phyloP scores from a whole-genome alignment of 1,140 invertebrate species.

The Magallana ariakensis region DNA sequence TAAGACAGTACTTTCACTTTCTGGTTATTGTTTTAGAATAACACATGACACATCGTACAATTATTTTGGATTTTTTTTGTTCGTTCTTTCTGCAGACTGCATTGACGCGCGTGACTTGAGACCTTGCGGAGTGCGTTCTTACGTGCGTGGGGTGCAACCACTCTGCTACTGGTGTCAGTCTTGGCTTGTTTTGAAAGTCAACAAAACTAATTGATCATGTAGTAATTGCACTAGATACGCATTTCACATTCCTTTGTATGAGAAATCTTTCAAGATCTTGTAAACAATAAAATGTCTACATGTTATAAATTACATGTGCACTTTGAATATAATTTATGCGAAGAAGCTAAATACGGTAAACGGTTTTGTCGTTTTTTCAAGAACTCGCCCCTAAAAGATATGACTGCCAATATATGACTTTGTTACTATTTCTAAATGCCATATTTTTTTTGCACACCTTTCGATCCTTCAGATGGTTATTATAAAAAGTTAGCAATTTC shows the following conservation, averaged over 20 bases:
- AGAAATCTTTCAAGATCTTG: background rate
- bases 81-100: background rate
- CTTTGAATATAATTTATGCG: background rate
- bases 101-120: background rate
- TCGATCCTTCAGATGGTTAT: too few relatives aligned
- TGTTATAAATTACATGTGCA: constrained; percentile 1
- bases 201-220: constrained; percentile 9
- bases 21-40: constrained; percentile 4
- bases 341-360: background rate
- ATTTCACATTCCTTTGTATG: background rate
- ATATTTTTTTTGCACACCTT: too few relatives aligned
- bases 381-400: background rate
- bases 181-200: constrained; percentile 29
- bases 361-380: background rate
- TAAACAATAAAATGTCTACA: background rate
- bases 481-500: too few relatives aligned
- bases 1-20: too few relatives aligned
- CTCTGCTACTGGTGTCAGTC: background rate
- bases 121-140: background rate
- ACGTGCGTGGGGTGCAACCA: background rate
- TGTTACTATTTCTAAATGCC: too few relatives aligned
- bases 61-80: background rate
- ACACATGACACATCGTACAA: constrained; percentile 2
- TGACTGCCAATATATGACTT: background rate
- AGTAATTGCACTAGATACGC: background rate